phyloP scores from a whole-genome alignment of 2,888 invertebrate species.

The Megastigmus dorsalis region DNA sequence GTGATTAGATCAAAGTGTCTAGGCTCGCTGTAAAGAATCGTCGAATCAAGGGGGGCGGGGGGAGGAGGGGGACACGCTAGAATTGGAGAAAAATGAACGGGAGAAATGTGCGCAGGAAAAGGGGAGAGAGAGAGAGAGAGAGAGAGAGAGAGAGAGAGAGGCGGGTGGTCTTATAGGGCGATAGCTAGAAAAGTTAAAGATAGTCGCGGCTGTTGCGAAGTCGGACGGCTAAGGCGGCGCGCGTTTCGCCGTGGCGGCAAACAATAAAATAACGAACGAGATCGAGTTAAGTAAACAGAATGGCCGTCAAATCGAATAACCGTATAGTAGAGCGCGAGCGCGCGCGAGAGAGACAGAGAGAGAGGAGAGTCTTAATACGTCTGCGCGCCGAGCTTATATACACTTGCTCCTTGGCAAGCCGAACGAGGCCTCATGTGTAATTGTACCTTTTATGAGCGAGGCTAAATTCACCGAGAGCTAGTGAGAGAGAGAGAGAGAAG shows the following conservation, averaged over 20 bases:
- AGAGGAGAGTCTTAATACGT: conserved; percentile 41
- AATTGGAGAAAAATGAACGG: no score
- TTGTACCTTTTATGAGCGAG: conserved; percentile 68
- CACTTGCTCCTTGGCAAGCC: conserved; percentile 3
- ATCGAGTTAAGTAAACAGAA: conserved; percentile 65
- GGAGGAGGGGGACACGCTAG: not conserved
- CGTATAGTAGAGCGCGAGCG: conserved; percentile 29
- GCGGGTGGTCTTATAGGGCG: conserved; percentile 23
- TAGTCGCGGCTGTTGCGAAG: conserved; percentile 60
- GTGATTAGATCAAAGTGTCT: no score
- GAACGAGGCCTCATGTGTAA: conserved; percentile 58
- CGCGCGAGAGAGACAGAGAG: no score
- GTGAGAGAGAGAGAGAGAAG: conserved; percentile 49
- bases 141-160: not conserved
- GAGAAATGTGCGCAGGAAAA: not conserved
- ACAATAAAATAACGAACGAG: conserved; percentile 66
- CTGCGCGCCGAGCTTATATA: conserved; percentile 2
- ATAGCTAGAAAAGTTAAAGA: conserved; percentile 57
- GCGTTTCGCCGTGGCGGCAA: conserved; percentile 53
- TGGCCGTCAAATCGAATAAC: conserved; percentile 65
- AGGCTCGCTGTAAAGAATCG: not conserved
- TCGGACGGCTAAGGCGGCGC: no score
- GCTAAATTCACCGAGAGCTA: conserved; percentile 61
- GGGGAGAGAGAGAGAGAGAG: not conserved
- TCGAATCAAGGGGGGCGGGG: not conserved